Evolutionary conservation across 2,797 vertebrate species (phyloP).

Genomic region (Oryzias dopingdopingensis): DNA sequence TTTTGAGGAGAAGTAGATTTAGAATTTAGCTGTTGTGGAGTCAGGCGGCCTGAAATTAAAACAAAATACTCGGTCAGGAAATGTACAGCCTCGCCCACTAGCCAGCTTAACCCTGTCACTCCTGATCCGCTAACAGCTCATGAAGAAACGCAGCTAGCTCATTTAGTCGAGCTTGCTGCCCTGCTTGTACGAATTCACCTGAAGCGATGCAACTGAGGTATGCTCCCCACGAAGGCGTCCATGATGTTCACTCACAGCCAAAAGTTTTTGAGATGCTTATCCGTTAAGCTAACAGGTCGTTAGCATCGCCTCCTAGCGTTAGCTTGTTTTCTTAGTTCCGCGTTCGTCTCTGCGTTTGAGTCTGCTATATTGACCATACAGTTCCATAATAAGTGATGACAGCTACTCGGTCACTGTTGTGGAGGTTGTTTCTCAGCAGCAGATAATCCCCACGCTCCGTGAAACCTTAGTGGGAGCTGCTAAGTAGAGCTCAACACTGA

Average conservation of each 20-base stretch:
- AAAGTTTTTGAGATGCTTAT: no score
- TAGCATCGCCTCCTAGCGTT: not conserved
- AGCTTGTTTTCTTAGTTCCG: slow-evolving; percentile 38
- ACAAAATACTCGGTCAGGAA: not conserved
- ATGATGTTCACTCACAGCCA: not conserved
- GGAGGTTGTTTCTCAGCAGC: not conserved
- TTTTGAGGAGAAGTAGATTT: not conserved
- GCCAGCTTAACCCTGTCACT: no score
- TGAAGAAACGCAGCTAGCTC: no score
- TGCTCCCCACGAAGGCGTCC: not conserved
- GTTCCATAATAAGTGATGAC: not conserved
- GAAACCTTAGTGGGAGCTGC: no score
- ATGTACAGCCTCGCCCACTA: slow-evolving; percentile 29
- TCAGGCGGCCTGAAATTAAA: not conserved
- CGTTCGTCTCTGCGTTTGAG: slow-evolving; percentile 19
- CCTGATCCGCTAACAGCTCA: no score
- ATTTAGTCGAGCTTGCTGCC: not conserved
- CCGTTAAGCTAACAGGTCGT: not conserved
- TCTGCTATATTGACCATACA: not conserved
- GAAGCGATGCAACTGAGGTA: slow-evolving; percentile 44
- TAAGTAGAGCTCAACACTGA: no score
- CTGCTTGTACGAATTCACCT: not conserved
- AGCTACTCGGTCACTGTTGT: fast-evolving
- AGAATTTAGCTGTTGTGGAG: not conserved
- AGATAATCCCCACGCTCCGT: no score